phyloP scores from a whole-genome alignment of 64 coral and sea anemone genomes.

The Platygyra sinensis region DNA sequence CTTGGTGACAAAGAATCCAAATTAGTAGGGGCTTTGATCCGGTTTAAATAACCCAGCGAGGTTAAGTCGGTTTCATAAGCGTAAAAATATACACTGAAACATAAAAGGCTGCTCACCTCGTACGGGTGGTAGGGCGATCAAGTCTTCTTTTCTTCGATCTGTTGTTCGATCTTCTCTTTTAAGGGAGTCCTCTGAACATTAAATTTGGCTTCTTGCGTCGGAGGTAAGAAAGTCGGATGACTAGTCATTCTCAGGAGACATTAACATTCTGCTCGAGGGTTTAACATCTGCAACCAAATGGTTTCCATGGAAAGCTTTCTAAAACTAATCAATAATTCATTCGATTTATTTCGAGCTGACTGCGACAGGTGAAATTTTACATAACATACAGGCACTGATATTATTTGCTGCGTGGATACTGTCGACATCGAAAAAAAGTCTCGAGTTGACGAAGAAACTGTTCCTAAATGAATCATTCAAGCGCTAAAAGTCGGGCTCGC shows the following conservation, averaged over 20 bases:
- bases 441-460: not conserved
- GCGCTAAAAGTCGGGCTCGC: too few relatives aligned
- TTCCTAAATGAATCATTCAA: not conserved
- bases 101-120: slow-evolving; percentile 7
- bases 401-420: not conserved
- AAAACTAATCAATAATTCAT: slow-evolving; percentile 36
- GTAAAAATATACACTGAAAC: not conserved
- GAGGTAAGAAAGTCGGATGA: not conserved
- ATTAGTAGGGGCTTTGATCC: not conserved
- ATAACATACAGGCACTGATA: too few relatives aligned
- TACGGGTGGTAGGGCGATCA: slow-evolving; percentile 30
- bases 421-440: not conserved
- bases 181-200: not conserved
- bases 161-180: not conserved
- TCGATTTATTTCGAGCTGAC: not conserved
- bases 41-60: not conserved
- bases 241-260: not conserved
- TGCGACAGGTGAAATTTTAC: not conserved
- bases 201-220: not conserved
- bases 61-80: not conserved
- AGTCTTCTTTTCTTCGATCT: slow-evolving; percentile 27
- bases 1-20: not conserved
- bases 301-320: slow-evolving; percentile 42
- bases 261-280: not conserved
- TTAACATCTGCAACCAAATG: not conserved